Conservation (phyloP, 2,113 vertebrate genomes). For the Triplophysa dalaica region DNA sequence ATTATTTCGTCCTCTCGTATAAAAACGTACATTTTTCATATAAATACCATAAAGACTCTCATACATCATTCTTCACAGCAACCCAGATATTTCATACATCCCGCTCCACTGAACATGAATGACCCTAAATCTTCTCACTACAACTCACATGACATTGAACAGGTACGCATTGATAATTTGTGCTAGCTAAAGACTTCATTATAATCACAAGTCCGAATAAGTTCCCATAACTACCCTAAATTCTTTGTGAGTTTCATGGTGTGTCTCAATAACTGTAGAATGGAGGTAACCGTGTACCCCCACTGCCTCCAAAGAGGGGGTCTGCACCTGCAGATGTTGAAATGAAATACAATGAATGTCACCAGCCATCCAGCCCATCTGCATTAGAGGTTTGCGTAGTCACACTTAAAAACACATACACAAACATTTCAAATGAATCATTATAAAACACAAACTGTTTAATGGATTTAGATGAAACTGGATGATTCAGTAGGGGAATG, state of each 20-base stretch:
- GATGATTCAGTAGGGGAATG: not conserved
- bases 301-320: not conserved
- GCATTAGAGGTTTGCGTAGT: not conserved
- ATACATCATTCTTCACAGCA: not conserved
- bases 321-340: not conserved
- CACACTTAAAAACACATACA: not conserved
- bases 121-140: not conserved
- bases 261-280: not conserved
- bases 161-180: not conserved
- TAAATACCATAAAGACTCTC: not conserved
- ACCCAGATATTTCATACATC: not conserved
- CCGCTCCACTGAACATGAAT: not conserved
- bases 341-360: not conserved
- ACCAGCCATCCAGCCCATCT: not conserved
- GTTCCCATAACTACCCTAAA: not conserved
- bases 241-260: not conserved
- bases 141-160: not conserved
- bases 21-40: not conserved
- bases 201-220: not conserved
- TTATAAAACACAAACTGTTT: not conserved
- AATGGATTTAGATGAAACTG: not conserved
- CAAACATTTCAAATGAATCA: not conserved
- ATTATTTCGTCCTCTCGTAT: not conserved
- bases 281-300: not conserved
- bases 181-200: not conserved